Percentiles rank a stretch among this genome's conserved stretches.
Conservation (phyloP, 2,888 invertebrate species). For the Cheiracanthium punctorium region DNA sequence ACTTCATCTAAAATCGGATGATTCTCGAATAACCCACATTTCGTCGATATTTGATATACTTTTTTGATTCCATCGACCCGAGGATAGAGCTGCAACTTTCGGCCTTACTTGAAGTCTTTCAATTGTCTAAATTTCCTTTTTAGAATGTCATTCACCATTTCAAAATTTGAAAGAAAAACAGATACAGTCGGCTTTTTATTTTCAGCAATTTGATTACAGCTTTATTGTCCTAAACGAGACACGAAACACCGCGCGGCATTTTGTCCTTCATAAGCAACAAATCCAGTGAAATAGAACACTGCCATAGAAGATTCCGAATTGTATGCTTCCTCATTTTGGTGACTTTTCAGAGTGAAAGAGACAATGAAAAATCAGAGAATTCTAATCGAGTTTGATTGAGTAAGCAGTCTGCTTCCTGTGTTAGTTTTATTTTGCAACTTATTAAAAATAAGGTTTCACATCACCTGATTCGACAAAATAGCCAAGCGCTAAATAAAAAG, state of each 20-base stretch:
- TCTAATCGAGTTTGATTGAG: constrained; percentile 12
- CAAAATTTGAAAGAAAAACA: no score
- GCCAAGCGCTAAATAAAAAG: not conserved
- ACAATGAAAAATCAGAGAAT: not conserved
- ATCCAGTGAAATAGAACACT: not conserved
- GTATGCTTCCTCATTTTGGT: not conserved
- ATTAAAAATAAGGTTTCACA: not conserved
- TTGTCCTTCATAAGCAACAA: not conserved
- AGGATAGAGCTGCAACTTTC: no score
- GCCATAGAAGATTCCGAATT: not conserved
- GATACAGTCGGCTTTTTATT: no score
- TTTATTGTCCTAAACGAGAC: no score
- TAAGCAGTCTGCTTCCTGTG: not conserved
- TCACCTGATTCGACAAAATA: not conserved
- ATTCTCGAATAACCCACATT: no score
- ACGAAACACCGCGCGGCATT: not conserved
- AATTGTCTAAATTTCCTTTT: no score
- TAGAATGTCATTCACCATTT: no score
- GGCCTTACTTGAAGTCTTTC: no score
- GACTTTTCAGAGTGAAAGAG: not conserved
- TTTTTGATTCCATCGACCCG: no score
- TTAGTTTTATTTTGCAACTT: not conserved
- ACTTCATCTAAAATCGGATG: no score
- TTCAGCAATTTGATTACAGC: no score
- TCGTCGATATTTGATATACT: no score